These are phyloP conservation scores for Periophthalmodon schlosseri DNA, from an alignment of 2,113 vertebrate genomes.

Conservation along the genomic window DNA sequence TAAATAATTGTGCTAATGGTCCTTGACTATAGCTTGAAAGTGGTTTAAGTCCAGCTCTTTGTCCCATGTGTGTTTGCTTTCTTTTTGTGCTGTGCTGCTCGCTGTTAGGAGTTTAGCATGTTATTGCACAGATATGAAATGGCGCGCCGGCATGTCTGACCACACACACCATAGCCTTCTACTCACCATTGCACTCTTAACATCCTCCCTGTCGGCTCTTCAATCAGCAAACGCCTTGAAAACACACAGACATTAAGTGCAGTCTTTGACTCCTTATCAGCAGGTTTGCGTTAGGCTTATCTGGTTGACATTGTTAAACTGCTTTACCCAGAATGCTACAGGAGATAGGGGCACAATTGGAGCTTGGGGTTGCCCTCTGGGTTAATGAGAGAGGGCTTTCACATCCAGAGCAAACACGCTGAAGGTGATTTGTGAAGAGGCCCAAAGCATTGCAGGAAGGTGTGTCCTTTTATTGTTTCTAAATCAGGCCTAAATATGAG, in stretches of 20 bases:
- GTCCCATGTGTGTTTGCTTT: conserved; percentile 48
- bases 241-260: conserved; percentile 75
- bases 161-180: conserved; percentile 27
- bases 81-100: conserved; percentile 52
- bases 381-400: conserved; percentile 75
- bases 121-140: conserved; percentile 66
- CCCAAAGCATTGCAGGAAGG: conserved; percentile 53
- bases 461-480: conserved; percentile 23
- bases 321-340: conserved; percentile 76
- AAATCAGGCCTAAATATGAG: conserved; percentile 2
- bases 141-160: conserved; percentile 21
- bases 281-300: conserved; percentile 75
- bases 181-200: conserved; percentile 53
- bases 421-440: conserved; percentile 38
- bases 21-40: conserved; percentile 40
- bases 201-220: conserved; percentile 58
- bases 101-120: conserved; percentile 55
- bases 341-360: conserved; percentile 73
- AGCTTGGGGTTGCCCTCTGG: conserved; percentile 58
- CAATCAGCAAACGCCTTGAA: conserved; percentile 69
- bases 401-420: conserved; percentile 63
- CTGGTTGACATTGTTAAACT: conserved; percentile 77
- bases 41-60: conserved; percentile 41
- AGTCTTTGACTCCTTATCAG: conserved; percentile 75
- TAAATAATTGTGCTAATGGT: conserved; percentile 55